A percentile compares a stretch with the other conserved stretches of the same genome.
Evolutionary conservation across 2,113 vertebrate species (phyloP).

Genomic region (Onychorhynchus coronatus): DNA sequence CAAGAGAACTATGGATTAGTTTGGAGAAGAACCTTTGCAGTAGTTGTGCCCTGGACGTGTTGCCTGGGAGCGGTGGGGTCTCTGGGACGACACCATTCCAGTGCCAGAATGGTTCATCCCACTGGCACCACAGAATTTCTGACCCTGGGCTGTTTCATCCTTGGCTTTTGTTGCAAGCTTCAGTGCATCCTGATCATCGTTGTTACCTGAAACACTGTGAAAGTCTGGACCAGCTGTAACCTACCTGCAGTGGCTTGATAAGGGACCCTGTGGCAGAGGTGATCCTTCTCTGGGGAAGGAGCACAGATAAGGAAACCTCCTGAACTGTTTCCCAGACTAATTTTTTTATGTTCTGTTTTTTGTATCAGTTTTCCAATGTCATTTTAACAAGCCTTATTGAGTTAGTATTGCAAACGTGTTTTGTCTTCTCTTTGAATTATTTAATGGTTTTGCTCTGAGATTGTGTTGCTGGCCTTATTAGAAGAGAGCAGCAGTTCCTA

Average conservation of each 20-base stretch:
- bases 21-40: neutral
- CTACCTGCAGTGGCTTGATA: neutral
- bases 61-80: neutral
- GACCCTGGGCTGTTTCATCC: neutral
- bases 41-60: neutral
- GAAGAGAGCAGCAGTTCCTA: neutral
- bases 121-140: neutral
- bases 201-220: neutral
- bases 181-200: accelerated
- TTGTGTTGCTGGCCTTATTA: neutral
- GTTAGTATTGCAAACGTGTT: neutral
- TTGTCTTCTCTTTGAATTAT: neutral
- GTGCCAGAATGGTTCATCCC: neutral
- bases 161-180: neutral
- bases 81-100: neutral
- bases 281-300: neutral
- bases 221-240: neutral
- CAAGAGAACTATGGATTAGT: neutral
- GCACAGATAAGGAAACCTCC: neutral
- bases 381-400: neutral
- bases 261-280: neutral
- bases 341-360: neutral
- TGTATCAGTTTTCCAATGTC: neutral
- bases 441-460: neutral
- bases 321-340: neutral